Conservation (phyloP, 2,888 invertebrate species). For the Ephialtes manifestator region DNA sequence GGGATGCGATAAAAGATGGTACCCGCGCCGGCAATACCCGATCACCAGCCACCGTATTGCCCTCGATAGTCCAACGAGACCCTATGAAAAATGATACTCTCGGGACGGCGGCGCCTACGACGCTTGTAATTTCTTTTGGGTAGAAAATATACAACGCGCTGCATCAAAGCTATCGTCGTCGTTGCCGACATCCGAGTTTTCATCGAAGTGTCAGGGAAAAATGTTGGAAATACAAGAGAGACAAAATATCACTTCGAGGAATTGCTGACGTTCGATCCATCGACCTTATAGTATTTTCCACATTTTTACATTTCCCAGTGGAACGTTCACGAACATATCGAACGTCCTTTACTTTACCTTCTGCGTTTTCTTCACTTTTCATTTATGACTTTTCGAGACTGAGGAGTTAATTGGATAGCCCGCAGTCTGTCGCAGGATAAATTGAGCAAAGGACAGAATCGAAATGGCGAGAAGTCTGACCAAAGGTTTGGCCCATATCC, state of each 20-base stretch:
- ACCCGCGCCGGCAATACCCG: constrained; percentile 15
- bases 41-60: constrained; percentile 9
- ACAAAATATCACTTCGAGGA: background rate
- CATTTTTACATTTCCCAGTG: constrained; percentile 21
- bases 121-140: constrained; percentile 56
- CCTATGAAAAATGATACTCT: constrained; percentile 61
- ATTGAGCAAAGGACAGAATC: constrained; percentile 20
- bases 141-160: constrained; percentile 34
- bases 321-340: background rate
- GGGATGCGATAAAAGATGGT: constrained; percentile 58
- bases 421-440: constrained; percentile 34
- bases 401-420: constrained; percentile 45
- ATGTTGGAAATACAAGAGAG: background rate
- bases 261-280: background rate
- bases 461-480: constrained; percentile 46
- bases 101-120: constrained; percentile 46
- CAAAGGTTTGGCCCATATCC: constrained; percentile 43
- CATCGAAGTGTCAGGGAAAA: constrained; percentile 2
- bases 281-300: background rate
- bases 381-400: constrained; percentile 17
- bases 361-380: background rate
- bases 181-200: constrained; percentile 20
- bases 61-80: constrained; percentile 24
- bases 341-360: background rate
- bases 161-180: constrained; percentile 37